Evolutionary conservation across 2,113 vertebrate genomes (phyloP).

Genomic region (Murina feae): DNA sequence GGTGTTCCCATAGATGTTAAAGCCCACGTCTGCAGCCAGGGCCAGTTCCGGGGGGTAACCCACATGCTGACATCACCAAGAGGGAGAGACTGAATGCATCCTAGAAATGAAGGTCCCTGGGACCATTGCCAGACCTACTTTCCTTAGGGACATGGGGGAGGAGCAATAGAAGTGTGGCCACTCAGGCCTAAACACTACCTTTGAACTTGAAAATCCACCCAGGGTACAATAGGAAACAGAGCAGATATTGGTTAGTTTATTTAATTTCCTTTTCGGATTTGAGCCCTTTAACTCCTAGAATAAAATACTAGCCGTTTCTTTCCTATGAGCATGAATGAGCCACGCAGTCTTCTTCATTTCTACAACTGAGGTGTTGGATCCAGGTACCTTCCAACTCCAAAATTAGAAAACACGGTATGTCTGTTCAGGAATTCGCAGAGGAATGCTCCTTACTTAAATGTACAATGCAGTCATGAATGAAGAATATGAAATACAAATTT

Average conservation of each 20-base stretch:
- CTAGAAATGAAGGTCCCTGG: neutral
- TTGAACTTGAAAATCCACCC: neutral
- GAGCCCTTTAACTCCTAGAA: neutral
- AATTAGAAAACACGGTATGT: neutral
- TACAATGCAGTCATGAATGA: neutral
- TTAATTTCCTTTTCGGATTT: conserved; percentile 5
- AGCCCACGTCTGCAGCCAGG: neutral
- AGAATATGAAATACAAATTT: neutral
- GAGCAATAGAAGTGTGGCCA: neutral
- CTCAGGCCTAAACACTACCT: neutral
- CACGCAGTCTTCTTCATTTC: neutral
- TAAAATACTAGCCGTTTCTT: neutral
- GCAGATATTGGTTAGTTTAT: neutral
- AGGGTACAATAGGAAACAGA: neutral
- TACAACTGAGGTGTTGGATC: neutral
- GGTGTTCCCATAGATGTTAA: neutral
- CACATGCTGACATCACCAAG: neutral
- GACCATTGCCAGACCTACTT: neutral
- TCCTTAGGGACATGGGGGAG: neutral
- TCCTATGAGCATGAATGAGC: neutral
- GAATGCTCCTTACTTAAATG: neutral
- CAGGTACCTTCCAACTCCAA: neutral
- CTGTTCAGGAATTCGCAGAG: neutral
- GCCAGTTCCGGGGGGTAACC: too few relatives aligned
- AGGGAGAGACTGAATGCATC: neutral